These are phyloP conservation scores for Leptura quadrifasciata DNA, from an alignment of 2,888 invertebrate species.

Conservation along the genomic window DNA sequence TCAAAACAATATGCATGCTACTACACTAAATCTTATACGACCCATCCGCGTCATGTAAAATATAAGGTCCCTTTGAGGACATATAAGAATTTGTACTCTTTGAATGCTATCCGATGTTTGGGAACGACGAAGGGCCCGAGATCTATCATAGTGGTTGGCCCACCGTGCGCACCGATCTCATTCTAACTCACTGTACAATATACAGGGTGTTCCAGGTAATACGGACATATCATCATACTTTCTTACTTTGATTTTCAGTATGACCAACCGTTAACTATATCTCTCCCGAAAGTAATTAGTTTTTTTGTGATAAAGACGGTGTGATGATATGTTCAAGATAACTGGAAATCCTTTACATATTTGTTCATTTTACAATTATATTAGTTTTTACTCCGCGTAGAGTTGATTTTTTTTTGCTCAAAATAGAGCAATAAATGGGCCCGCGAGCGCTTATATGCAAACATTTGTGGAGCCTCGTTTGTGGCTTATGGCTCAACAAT, in stretches of 20 bases:
- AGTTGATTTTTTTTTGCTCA: slow-evolving; percentile 61
- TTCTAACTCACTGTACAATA: slow-evolving; percentile 68
- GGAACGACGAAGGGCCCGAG: slow-evolving; percentile 64
- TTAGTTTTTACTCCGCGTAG: slow-evolving; percentile 58
- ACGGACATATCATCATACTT: slow-evolving; percentile 34
- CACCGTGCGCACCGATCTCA: slow-evolving; percentile 62
- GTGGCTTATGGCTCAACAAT: slow-evolving; percentile 46
- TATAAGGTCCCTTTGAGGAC: slow-evolving; percentile 62
- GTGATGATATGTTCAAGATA: slow-evolving; percentile 37
- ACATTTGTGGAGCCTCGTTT: slow-evolving; percentile 46
- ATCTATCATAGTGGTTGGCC: slow-evolving; percentile 65
- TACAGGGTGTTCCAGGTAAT: slow-evolving; percentile 47
- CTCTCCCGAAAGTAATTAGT: background rate
- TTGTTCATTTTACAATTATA: slow-evolving; percentile 63
- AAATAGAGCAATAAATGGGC: slow-evolving; percentile 60
- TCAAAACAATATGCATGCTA: slow-evolving; percentile 21
- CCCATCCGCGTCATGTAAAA: slow-evolving; percentile 66
- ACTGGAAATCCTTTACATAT: slow-evolving; percentile 52
- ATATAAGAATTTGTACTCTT: slow-evolving; percentile 85
- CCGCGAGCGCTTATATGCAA: slow-evolving; percentile 56
- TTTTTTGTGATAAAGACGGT: background rate
- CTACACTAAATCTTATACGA: slow-evolving; percentile 49
- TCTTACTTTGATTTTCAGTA: background rate
- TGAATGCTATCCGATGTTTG: slow-evolving; percentile 73
- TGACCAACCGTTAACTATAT: background rate